These are phyloP conservation scores for Drosophila kanekoi DNA, from an alignment of 2,888 invertebrate species.

Conservation along the genomic window DNA sequence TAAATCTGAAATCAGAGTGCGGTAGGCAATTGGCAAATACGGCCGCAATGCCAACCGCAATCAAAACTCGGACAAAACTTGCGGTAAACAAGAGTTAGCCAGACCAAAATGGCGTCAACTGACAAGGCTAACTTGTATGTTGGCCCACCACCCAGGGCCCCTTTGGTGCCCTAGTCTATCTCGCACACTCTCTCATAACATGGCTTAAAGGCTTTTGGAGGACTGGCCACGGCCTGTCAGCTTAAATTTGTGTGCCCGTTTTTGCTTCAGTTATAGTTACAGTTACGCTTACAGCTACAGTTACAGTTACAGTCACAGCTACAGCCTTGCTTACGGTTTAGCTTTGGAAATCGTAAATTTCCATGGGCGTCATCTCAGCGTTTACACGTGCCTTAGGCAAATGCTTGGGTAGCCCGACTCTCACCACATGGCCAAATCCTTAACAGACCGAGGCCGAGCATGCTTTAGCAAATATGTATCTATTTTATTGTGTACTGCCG, in stretches of 20 bases:
- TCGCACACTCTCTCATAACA: slow-evolving; percentile 36
- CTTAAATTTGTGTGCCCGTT: slow-evolving; percentile 62
- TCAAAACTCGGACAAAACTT: slow-evolving; percentile 49
- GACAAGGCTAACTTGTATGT: slow-evolving; percentile 51
- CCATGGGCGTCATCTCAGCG: slow-evolving; percentile 18
- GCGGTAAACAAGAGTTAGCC: slow-evolving; percentile 44
- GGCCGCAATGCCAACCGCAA: slow-evolving; percentile 51
- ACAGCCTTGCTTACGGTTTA: slow-evolving; percentile 20
- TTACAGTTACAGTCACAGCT: slow-evolving; percentile 4
- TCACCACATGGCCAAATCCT: slow-evolving; percentile 28
- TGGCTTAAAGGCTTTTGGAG: slow-evolving; percentile 63
- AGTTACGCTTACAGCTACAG: slow-evolving; percentile 5
- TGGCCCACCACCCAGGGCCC: neutral
- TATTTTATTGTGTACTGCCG: too few relatives aligned
- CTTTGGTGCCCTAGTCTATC: slow-evolving; percentile 3
- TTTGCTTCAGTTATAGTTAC: slow-evolving; percentile 14
- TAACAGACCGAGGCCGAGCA: slow-evolving; percentile 15
- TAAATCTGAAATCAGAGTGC: slow-evolving; percentile 18
- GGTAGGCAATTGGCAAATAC: slow-evolving; percentile 34
- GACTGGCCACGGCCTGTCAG: slow-evolving; percentile 60
- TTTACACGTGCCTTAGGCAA: slow-evolving; percentile 34
- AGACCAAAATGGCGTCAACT: slow-evolving; percentile 46
- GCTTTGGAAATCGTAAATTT: slow-evolving; percentile 34
- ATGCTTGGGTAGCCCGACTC: slow-evolving; percentile 24
- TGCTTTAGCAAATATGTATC: neutral